Base-by-base conservation (phyloP, 2,113 vertebrate species). In the Grantiella picta region DNA sequence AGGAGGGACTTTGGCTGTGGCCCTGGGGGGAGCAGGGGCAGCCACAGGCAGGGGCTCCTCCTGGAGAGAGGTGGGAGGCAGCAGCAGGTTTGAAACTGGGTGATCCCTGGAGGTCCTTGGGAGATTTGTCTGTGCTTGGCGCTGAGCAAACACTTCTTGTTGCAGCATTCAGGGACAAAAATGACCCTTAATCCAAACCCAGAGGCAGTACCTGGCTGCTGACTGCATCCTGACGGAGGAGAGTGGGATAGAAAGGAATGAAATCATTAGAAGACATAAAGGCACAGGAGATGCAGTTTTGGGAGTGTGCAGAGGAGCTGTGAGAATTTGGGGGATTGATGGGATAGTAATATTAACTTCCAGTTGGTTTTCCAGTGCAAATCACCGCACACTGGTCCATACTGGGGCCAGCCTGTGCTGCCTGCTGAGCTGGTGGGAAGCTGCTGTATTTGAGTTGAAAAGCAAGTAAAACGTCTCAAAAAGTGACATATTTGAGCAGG, bases 1-100 rank as follows among this genome's bases (percentile, higher is more conserved):
- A 25, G 35, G 38, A 42, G 72, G 25, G 53, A 28, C 7, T 0
- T 4, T 0, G 10, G 29, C 52, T 0, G 0, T 1, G 21, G 33
- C 35, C 50, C 50, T 18, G 0, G 2, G 16, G 49, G 42, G 42
- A 56, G 52, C 24, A 2, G 4, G 33, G 38, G 31, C 59, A 72
- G 80, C n/a, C 1, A 1, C 0, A 0, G 40, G 22, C 6, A 28
- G 17, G 38, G 47, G 27, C 7, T 76, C 33, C 68, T 52, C 21
- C 1, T 2, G 79, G 50, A 71, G 16, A 53, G 25, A 0, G 0
- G 11, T 4, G 60, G 65, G 70, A 69, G 12, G 27, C 47, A 53
- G 47, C 36, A 52, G 24, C n/a, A 38, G 57, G 7, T 68, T 22
- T 59, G 69, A 52, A 77, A 18, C 20, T 22, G 19, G n/a, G 18